Conservation (phyloP, 2,797 vertebrate species). For the Sebastes glaucus region DNA sequence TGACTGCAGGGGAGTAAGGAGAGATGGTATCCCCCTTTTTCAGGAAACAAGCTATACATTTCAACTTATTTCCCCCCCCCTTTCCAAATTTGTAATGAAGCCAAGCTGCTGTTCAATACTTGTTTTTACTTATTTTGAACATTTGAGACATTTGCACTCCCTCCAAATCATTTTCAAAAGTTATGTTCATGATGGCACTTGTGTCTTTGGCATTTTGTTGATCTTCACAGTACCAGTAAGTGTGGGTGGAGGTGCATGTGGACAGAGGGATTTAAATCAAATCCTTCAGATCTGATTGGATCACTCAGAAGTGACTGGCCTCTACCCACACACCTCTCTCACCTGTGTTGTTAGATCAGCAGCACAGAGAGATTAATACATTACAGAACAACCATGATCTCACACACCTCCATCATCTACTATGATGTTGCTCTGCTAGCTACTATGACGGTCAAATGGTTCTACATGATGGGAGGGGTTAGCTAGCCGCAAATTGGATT, state of each 20-base stretch:
- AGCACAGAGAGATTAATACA: not conserved
- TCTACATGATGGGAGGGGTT: not conserved
- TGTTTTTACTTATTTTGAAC: not conserved
- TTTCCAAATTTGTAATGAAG: not conserved
- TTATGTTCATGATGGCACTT: not conserved
- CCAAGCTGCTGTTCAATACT: not conserved
- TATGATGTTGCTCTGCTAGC: not conserved
- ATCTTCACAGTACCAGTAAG: not conserved
- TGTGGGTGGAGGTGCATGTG: not conserved
- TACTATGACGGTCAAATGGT: not conserved
- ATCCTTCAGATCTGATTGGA: not conserved
- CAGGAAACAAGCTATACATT: conserved; percentile 38
- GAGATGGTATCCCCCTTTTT: conserved; percentile 14
- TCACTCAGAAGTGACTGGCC: not conserved
- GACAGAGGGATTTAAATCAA: not conserved
- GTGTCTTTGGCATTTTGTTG: not conserved
- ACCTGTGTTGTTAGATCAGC: not conserved
- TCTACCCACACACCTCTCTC: not conserved
- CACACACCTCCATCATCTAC: not conserved
- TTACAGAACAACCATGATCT: not conserved
- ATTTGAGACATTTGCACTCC: not conserved
- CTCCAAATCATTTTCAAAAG: not conserved
- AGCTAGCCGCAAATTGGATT: not conserved
- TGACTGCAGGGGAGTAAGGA: conserved; percentile 38
- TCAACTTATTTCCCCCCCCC: conserved; percentile 3